phyloP scores from a whole-genome alignment of 2,113 vertebrate species.

The Entelurus aequoreus region DNA sequence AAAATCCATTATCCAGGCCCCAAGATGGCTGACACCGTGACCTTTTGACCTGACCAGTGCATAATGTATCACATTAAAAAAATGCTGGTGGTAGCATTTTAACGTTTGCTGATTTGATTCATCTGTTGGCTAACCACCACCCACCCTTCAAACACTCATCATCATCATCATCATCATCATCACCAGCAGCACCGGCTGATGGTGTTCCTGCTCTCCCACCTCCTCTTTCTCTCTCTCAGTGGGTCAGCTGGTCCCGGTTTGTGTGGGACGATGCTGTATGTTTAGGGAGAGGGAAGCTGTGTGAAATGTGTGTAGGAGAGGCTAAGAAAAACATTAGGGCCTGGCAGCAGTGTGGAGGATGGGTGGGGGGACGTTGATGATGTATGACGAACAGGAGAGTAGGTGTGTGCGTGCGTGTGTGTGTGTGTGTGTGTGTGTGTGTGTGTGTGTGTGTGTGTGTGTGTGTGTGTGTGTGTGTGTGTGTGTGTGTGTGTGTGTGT shows the following conservation, averaged over 20 bases:
- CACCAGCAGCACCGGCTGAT: background rate
- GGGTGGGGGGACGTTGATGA: constrained; percentile 34
- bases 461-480: constrained; percentile 35
- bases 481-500: constrained; percentile 31
- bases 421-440: constrained; percentile 8
- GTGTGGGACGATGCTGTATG: constrained; percentile 65
- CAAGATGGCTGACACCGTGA: no score
- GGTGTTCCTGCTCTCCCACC: constrained; percentile 57
- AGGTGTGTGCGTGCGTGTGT: constrained; percentile 42
- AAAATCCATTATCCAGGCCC: no score
- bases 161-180: background rate
- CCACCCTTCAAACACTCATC: background rate
- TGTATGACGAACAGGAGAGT: constrained; percentile 55
- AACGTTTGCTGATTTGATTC: constrained; percentile 18
- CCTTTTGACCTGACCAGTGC: no score
- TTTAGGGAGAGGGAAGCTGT: constrained; percentile 65
- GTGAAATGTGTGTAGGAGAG: constrained; percentile 82
- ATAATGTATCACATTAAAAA: no score
- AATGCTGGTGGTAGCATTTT: constrained; percentile 1
- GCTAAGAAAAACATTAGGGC: constrained; percentile 73
- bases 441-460: constrained; percentile 16
- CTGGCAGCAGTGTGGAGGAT: constrained; percentile 59
- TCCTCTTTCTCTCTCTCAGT: constrained; percentile 60
- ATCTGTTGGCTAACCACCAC: constrained; percentile 4
- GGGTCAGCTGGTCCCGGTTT: constrained; percentile 63